Conservation (phyloP, 2,888 invertebrate genomes). For the Diarsia brunnea region DNA sequence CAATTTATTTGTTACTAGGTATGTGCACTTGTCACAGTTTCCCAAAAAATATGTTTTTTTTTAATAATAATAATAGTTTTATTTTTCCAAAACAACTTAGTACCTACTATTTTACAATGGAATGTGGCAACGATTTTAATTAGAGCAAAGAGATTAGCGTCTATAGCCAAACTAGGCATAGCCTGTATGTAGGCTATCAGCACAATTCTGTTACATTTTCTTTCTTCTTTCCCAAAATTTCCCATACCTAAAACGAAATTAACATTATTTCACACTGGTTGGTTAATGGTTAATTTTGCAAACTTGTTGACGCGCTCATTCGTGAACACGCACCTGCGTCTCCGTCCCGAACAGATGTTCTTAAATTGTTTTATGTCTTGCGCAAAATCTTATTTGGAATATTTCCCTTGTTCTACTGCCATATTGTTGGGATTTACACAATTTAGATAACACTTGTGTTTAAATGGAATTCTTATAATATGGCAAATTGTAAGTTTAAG, state of each 20-base stretch:
- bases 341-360: slow-evolving; percentile 54
- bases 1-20: no score
- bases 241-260: slow-evolving; percentile 19
- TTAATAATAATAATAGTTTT: no score
- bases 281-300: slow-evolving; percentile 49
- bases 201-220: no score
- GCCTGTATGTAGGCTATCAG: no score
- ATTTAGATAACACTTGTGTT: slow-evolving; percentile 19
- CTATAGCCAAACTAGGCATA: no score
- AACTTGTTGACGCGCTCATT: slow-evolving; percentile 61
- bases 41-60: no score
- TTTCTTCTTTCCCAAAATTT: background rate
- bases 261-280: slow-evolving; percentile 50
- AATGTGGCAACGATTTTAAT: no score
- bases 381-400: slow-evolving; percentile 56
- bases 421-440: slow-evolving; percentile 34
- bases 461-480: background rate
- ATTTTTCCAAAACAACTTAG: no score
- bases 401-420: slow-evolving; percentile 37
- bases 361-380: slow-evolving; percentile 60
- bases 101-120: no score
- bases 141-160: no score
- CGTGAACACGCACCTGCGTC: slow-evolving; percentile 62
- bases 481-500: background rate
- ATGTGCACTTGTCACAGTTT: no score